phyloP scores from a whole-genome alignment of 2,888 invertebrate species.

The Melanostoma scalare region DNA sequence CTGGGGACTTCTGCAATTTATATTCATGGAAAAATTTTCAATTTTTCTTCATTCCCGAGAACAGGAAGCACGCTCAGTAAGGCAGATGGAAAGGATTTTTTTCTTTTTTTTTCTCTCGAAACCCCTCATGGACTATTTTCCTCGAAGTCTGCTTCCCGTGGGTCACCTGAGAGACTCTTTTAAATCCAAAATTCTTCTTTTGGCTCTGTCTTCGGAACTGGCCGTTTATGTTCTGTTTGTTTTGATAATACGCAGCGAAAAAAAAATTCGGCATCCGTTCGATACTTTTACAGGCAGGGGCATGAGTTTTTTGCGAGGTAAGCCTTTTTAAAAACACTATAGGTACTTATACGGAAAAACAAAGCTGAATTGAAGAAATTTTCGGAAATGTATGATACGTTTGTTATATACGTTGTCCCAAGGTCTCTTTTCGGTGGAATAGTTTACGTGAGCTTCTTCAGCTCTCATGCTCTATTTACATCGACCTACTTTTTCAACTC shows the following conservation, averaged over 20 bases:
- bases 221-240: neutral
- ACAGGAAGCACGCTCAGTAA: conserved; percentile 9
- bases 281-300: neutral
- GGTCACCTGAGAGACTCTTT: conserved; percentile 53
- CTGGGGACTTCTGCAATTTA: conserved; percentile 51
- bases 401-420: too few relatives aligned
- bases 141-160: conserved; percentile 25
- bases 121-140: neutral
- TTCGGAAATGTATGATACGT: too few relatives aligned
- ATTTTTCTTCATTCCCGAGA: conserved; percentile 19
- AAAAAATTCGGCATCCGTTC: neutral
- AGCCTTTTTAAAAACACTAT: too few relatives aligned
- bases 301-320: too few relatives aligned
- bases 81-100: neutral
- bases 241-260: neutral
- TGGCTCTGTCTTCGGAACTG: neutral
- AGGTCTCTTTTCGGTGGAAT: too few relatives aligned
- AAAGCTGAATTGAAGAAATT: too few relatives aligned
- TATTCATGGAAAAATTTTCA: conserved; percentile 32
- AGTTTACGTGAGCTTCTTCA: too few relatives aligned
- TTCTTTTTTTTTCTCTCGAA: neutral
- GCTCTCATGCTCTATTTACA: too few relatives aligned
- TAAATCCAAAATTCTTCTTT: conserved; percentile 37
- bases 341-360: too few relatives aligned
- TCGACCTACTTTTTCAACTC: too few relatives aligned